Evolutionary conservation across 2,113 vertebrate species (phyloP).

Genomic region (Serilophus lunatus): DNA sequence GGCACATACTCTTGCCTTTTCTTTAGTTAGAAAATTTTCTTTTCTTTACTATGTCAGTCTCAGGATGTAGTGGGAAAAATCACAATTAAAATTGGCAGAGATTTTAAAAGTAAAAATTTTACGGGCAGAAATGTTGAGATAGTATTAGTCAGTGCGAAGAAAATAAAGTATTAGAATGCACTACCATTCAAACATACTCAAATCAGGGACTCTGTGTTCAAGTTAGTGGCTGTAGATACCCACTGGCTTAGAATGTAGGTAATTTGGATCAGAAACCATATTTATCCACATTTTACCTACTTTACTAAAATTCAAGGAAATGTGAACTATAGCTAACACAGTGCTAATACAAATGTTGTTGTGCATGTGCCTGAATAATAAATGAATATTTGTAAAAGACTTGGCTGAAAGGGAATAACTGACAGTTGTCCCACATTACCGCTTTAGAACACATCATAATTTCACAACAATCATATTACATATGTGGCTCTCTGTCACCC

Average conservation of each 20-base stretch:
- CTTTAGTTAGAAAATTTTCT: background rate
- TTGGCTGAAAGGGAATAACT: background rate
- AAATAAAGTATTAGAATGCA: background rate
- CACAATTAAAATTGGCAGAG: background rate
- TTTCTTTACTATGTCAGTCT: background rate
- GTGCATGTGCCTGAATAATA: background rate
- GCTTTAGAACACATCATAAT: background rate
- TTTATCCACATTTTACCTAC: background rate
- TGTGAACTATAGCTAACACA: background rate
- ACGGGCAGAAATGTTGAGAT: background rate
- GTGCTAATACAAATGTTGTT: background rate
- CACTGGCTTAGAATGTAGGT: background rate
- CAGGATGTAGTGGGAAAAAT: background rate
- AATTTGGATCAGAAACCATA: background rate
- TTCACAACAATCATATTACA: background rate
- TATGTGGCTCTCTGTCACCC: background rate
- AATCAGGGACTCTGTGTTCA: background rate
- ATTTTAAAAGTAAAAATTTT: background rate
- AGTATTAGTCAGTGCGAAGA: background rate
- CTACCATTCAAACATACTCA: background rate
- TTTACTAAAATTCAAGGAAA: background rate
- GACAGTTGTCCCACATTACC: background rate
- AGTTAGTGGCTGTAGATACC: background rate
- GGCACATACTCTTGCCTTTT: background rate
- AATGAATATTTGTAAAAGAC: background rate